These are phyloP conservation scores for Pocillopora meandrina DNA, from an alignment of 92 coral and sea anemone species.

Conservation along the genomic window DNA sequence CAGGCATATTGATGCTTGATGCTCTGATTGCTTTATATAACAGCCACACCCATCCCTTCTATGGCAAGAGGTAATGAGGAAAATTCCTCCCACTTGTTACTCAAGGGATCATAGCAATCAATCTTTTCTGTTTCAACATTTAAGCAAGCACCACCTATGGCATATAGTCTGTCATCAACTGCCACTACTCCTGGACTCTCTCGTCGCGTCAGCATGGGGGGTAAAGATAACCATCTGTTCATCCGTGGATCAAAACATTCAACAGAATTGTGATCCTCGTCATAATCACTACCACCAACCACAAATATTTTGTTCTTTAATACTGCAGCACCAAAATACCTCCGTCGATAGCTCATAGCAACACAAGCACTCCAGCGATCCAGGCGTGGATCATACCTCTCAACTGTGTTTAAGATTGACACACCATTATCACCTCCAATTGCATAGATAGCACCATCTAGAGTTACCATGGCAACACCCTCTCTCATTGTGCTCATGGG, in stretches of 20 bases:
- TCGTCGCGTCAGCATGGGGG: conserved; percentile 86
- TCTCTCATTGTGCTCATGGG: conserved; percentile 94
- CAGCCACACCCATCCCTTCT: conserved; percentile 97
- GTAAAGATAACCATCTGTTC: conserved; percentile 95
- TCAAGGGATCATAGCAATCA: conserved; percentile 83
- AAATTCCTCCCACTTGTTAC: conserved; percentile 89
- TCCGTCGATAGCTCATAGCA: conserved; percentile 88
- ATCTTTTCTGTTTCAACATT: conserved; percentile 87
- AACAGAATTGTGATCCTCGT: conserved; percentile 96
- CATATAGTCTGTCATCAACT: conserved; percentile 82
- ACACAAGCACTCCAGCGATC: conserved; percentile 94
- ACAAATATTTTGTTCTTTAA: conserved; percentile 88
- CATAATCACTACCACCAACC: conserved; percentile 96
- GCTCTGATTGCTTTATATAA: conserved; percentile 45
- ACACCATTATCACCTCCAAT: conserved; percentile 98
- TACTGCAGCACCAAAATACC: conserved; percentile 96
- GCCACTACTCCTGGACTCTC: conserved; percentile 93
- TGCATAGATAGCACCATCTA: conserved; percentile 85
- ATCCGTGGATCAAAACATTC: conserved; percentile 94
- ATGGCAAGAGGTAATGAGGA: conserved; percentile 81
- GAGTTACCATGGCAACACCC: conserved; percentile 89
- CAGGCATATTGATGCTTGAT: too few species aligned
- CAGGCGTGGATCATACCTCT: conserved; percentile 91
- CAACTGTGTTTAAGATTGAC: conserved; percentile 86
- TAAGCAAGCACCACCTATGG: conserved; percentile 93